phyloP scores from a whole-genome alignment of 2,113 vertebrate species.

The Oceanodroma tethys region DNA sequence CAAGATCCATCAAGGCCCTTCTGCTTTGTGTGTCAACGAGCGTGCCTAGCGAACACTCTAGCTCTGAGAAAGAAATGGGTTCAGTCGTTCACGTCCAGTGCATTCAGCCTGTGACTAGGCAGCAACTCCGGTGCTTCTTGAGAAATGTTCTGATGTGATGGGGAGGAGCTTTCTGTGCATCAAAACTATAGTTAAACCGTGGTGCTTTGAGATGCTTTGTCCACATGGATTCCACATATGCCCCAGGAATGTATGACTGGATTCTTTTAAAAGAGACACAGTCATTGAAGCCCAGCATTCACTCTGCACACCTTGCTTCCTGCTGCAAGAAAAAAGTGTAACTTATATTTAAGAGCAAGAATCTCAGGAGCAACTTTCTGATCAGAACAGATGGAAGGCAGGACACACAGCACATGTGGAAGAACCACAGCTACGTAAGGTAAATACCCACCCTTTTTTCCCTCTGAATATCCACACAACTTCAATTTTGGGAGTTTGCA shows the following conservation, averaged over 20 bases:
- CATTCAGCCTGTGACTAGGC: not conserved
- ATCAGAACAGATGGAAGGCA: not conserved
- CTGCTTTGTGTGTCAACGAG: fast-evolving
- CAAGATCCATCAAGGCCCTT: not conserved
- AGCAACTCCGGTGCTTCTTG: not conserved
- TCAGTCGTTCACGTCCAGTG: fast-evolving
- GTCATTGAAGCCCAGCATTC: not conserved
- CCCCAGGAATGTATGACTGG: not conserved
- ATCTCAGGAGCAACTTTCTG: not conserved
- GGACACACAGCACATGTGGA: not conserved
- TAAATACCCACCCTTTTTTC: fast-evolving
- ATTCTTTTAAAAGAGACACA: not conserved
- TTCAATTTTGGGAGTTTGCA: not conserved
- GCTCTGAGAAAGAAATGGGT: not conserved
- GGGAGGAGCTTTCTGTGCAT: not conserved
- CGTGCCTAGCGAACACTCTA: fast-evolving
- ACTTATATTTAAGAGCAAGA: not conserved
- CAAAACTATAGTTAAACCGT: not conserved
- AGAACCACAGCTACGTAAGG: not conserved
- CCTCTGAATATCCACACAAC: not conserved
- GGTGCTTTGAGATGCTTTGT: not conserved
- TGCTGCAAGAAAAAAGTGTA: not conserved
- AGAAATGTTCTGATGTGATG: not conserved
- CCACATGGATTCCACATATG: not conserved
- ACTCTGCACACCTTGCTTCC: not conserved